These are phyloP conservation scores for Trogon melanurus DNA, from an alignment of 2,113 vertebrate genomes.

Conservation along the genomic window DNA sequence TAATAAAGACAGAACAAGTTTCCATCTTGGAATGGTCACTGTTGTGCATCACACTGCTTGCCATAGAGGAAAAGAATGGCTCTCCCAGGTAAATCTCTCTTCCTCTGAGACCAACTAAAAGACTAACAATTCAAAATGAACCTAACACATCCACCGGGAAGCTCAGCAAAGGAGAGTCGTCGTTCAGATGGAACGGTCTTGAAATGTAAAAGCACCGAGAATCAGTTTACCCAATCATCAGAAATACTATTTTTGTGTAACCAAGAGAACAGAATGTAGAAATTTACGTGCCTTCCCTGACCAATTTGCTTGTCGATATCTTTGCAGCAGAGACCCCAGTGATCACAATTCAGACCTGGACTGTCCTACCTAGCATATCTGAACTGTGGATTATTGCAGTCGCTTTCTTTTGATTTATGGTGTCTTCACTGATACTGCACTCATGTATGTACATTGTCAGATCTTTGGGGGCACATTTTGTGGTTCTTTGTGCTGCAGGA, in stretches of 20 bases:
- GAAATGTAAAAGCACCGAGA: neutral
- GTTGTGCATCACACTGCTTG: neutral
- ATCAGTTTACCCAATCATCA: neutral
- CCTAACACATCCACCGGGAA: neutral
- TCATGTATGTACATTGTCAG: accelerated
- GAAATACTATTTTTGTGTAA: neutral
- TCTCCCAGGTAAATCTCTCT: neutral
- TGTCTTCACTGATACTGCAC: neutral
- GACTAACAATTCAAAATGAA: neutral
- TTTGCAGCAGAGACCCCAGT: neutral
- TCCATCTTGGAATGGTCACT: neutral
- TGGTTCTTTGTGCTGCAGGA: neutral
- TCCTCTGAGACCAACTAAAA: neutral
- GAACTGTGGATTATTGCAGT: neutral
- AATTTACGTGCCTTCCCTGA: neutral
- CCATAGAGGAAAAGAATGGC: neutral
- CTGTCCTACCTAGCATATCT: neutral
- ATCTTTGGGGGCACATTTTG: neutral
- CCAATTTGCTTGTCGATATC: neutral
- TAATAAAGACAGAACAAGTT: neutral
- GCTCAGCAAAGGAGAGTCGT: neutral
- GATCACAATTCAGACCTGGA: neutral
- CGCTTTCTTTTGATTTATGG: neutral
- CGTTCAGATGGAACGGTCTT: neutral
- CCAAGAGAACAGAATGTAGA: neutral